phyloP scores from a whole-genome alignment of 1,140 invertebrate genomes.

The Pollicipes pollicipes region DNA sequence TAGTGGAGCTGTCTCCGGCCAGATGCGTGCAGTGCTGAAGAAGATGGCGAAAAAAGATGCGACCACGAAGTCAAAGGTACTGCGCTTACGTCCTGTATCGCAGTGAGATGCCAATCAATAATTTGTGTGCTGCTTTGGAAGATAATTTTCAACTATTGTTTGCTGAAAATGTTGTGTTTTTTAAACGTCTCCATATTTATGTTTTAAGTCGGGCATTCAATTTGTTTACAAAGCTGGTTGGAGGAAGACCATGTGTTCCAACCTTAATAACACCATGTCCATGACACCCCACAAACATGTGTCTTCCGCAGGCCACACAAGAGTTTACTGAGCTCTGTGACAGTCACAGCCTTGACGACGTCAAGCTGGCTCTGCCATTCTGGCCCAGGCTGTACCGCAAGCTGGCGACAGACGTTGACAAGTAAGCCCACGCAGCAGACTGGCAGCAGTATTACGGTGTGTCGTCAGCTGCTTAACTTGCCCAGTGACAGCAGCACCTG shows the following conservation, averaged over 20 bases:
- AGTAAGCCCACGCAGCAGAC: too few species aligned
- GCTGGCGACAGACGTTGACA: slow-evolving; percentile 52
- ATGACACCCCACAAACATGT: slow-evolving; percentile 1
- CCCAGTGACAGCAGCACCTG: too few species aligned
- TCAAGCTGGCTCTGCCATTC: slow-evolving; percentile 48
- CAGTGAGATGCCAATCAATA: too few species aligned
- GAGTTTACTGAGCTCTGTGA: slow-evolving; percentile 49
- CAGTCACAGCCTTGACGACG: slow-evolving; percentile 36
- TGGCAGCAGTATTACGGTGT: too few species aligned
- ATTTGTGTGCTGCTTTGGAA: too few species aligned
- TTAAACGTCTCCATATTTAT: too few species aligned
- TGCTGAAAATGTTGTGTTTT: slow-evolving; percentile 8
- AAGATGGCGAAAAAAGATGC: slow-evolving; percentile 63
- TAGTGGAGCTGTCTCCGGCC: slow-evolving; percentile 19
- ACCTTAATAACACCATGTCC: too few species aligned
- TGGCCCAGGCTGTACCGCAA: slow-evolving; percentile 59
- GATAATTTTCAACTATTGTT: slow-evolving; percentile 3
- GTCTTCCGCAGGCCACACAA: slow-evolving; percentile 44
- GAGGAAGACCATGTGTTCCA: too few species aligned
- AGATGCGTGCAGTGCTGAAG: slow-evolving; percentile 30
- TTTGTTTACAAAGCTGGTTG: too few species aligned
- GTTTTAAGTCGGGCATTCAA: too few species aligned
- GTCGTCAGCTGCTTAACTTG: too few species aligned
- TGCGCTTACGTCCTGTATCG: too few species aligned
- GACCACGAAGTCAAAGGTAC: slow-evolving; percentile 66